These are phyloP conservation scores for Varanus komodoensis DNA, from an alignment of 2,113 vertebrate genomes.

Conservation along the genomic window DNA sequence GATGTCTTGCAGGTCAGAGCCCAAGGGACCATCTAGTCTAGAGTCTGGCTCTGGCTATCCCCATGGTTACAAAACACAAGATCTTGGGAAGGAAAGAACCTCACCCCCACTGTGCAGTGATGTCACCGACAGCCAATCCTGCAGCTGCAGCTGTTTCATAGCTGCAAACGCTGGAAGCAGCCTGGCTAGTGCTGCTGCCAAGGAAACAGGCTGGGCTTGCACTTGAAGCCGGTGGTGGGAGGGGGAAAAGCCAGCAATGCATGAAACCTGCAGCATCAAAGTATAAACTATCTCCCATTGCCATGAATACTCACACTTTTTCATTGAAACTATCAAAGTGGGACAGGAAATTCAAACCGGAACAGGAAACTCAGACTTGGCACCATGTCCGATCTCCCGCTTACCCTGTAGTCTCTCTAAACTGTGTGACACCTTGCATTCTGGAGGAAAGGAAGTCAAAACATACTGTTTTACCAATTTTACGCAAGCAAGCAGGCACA, in stretches of 20 bases:
- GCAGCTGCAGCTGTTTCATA: constrained; percentile 35
- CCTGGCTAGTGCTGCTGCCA: background rate
- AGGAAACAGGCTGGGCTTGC: background rate
- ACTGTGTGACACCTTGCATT: background rate
- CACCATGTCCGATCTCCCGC: no score
- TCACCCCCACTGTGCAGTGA: background rate
- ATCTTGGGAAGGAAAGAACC: background rate
- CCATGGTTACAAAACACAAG: constrained; percentile 28
- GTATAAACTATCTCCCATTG: background rate
- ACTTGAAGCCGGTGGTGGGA: background rate
- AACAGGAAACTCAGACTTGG: background rate
- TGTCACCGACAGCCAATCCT: constrained; percentile 30
- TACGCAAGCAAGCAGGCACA: background rate
- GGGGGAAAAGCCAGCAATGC: background rate
- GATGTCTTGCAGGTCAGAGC: background rate
- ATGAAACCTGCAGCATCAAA: background rate
- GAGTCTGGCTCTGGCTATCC: background rate
- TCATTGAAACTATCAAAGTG: background rate
- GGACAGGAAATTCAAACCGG: background rate
- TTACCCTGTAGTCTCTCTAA: background rate
- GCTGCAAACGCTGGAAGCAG: background rate
- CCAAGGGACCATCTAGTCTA: background rate
- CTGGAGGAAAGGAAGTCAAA: background rate
- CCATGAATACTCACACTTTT: background rate
- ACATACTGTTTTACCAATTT: background rate